phyloP scores from a whole-genome alignment of 2,113 vertebrate genomes.

The Rhinichthys klamathensis region DNA sequence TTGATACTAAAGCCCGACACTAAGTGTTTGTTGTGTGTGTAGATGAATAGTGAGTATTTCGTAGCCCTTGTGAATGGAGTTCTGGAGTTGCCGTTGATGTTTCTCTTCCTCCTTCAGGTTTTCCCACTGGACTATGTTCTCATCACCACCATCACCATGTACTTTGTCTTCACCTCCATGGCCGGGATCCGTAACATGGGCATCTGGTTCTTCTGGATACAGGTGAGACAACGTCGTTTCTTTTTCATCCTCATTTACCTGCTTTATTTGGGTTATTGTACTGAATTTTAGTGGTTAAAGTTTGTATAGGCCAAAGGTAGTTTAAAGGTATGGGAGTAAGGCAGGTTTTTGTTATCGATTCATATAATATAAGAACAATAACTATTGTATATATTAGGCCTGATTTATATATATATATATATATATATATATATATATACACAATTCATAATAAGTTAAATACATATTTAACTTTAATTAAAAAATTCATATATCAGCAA shows the following conservation, averaged over 20 bases:
- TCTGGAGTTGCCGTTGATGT: not conserved
- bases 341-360: too few relatives aligned
- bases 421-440: too few relatives aligned
- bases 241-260: not conserved
- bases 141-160: slow-evolving; percentile 96
- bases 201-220: slow-evolving; percentile 99
- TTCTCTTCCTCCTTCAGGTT: slow-evolving; percentile 75
- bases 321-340: too few relatives aligned
- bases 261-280: not conserved
- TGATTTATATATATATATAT: too few relatives aligned
- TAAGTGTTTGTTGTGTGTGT: not conserved
- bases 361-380: too few relatives aligned
- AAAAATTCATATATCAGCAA: not conserved
- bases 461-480: too few relatives aligned
- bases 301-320: not conserved
- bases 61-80: not conserved
- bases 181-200: slow-evolving; percentile 97
- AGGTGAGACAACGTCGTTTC: slow-evolving; percentile 73
- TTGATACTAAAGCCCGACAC: not conserved
- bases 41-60: not conserved
- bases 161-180: slow-evolving; percentile 98
- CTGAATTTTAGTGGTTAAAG: not conserved
- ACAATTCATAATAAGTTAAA: too few relatives aligned
- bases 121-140: slow-evolving; percentile 97
- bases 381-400: too few relatives aligned